Percentiles rank a stretch among this genome's conserved stretches.
Conservation (phyloP, 2,888 invertebrate species). For the Tryphoninae sp. region DNA sequence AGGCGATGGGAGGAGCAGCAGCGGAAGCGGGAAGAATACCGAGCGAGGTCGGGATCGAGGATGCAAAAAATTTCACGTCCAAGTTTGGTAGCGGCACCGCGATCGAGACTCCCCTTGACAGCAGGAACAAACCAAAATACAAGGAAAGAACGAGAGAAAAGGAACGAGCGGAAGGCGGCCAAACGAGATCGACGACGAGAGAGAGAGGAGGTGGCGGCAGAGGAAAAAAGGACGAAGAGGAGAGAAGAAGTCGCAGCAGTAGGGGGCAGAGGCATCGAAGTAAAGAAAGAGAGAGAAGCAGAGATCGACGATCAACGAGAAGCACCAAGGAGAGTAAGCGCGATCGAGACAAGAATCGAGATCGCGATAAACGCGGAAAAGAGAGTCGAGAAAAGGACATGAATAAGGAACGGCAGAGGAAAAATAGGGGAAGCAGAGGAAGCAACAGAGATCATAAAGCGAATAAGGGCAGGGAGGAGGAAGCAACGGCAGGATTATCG, state of each 20-base stretch:
- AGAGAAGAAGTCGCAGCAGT: slow-evolving; percentile 74
- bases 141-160: slow-evolving; percentile 70
- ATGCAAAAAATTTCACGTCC: slow-evolving; percentile 68
- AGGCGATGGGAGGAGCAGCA: neutral
- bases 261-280: slow-evolving; percentile 67
- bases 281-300: slow-evolving; percentile 73
- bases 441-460: slow-evolving; percentile 66
- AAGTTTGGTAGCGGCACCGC: slow-evolving; percentile 57
- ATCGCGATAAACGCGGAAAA: slow-evolving; percentile 68
- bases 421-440: slow-evolving; percentile 66
- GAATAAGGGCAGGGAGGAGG: slow-evolving; percentile 51
- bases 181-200: slow-evolving; percentile 64
- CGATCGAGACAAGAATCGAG: slow-evolving; percentile 72
- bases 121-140: slow-evolving; percentile 75
- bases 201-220: slow-evolving; percentile 60
- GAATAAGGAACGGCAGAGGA: slow-evolving; percentile 67
- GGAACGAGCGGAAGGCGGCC: slow-evolving; percentile 70
- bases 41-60: slow-evolving; percentile 13
- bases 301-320: slow-evolving; percentile 69
- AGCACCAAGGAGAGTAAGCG: slow-evolving; percentile 69
- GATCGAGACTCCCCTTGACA: slow-evolving; percentile 62
- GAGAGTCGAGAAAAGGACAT: slow-evolving; percentile 71
- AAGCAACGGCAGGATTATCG: neutral
- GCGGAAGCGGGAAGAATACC: neutral
- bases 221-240: slow-evolving; percentile 67